phyloP scores from a whole-genome alignment of 2,888 invertebrate species.

The Heliconius hortense region DNA sequence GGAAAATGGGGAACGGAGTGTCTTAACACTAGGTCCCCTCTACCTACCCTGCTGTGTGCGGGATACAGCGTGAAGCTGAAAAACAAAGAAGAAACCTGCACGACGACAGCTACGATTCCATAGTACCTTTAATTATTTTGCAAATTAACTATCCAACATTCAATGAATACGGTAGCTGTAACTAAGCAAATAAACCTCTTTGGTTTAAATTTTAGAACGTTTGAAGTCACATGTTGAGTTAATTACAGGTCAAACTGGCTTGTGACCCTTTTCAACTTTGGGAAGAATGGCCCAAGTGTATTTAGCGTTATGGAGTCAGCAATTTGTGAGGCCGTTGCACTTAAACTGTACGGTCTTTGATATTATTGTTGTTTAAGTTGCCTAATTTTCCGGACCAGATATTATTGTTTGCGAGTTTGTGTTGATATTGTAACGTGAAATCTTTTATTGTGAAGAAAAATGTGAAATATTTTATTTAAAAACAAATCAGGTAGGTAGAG shows the following conservation, averaged over 20 bases:
- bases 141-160: conserved; percentile 17
- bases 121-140: conserved; percentile 13
- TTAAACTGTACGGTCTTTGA: conserved; percentile 35
- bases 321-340: conserved; percentile 55
- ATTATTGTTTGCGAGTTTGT: background rate
- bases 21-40: too few species aligned
- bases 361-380: conserved; percentile 33
- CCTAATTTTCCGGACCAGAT: conserved; percentile 26
- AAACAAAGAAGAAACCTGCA: background rate
- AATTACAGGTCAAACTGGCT: conserved; percentile 70
- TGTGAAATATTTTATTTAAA: background rate
- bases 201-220: conserved; percentile 53
- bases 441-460: background rate
- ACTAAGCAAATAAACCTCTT: conserved; percentile 34
- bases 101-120: background rate
- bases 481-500: background rate
- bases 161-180: conserved; percentile 29
- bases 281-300: conserved; percentile 54
- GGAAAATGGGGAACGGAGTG: too few species aligned
- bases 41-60: too few species aligned
- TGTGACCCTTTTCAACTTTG: conserved; percentile 64
- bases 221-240: conserved; percentile 67
- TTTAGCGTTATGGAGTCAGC: conserved; percentile 49
- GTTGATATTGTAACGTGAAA: background rate
- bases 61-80: too few species aligned